Conservation (phyloP, 2,797 vertebrate species). For the Acomys russatus region DNA sequence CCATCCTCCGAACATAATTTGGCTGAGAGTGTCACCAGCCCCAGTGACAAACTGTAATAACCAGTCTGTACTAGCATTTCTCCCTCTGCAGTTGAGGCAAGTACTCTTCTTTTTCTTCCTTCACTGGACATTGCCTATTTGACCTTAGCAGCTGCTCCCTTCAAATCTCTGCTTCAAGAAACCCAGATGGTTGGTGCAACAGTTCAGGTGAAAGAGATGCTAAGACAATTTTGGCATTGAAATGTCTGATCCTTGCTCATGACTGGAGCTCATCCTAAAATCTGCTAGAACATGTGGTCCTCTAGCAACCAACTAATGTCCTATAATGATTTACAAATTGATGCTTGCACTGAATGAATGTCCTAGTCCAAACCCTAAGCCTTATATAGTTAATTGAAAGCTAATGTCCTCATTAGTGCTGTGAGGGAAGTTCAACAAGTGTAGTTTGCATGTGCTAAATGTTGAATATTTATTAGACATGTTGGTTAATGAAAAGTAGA, state of each 20-base stretch:
- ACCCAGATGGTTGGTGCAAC: background rate
- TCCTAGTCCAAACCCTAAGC: slow-evolving; percentile 69
- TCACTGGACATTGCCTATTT: background rate
- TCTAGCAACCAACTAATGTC: slow-evolving; percentile 78
- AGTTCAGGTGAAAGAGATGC: slow-evolving; percentile 33
- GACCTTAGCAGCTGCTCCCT: slow-evolving; percentile 7
- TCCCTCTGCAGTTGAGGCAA: slow-evolving; percentile 20
- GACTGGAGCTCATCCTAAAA: slow-evolving; percentile 73
- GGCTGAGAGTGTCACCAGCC: slow-evolving; percentile 18
- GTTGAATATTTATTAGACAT: slow-evolving; percentile 78
- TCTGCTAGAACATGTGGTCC: slow-evolving; percentile 70
- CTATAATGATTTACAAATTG: slow-evolving; percentile 79
- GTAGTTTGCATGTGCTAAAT: slow-evolving; percentile 61
- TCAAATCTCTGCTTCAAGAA: background rate
- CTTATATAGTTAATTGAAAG: slow-evolving; percentile 82
- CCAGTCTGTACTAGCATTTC: slow-evolving; percentile 8
- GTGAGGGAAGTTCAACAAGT: slow-evolving; percentile 70
- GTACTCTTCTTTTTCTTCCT: background rate
- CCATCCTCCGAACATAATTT: background rate
- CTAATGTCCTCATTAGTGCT: slow-evolving; percentile 78
- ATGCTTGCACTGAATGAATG: slow-evolving; percentile 70
- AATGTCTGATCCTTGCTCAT: slow-evolving; percentile 58
- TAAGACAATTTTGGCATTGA: slow-evolving; percentile 49
- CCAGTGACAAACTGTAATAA: background rate
- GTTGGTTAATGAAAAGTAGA: slow-evolving; percentile 45